These are phyloP conservation scores for Castor canadensis DNA, from an alignment of 2,113 vertebrate genomes.

Conservation along the genomic window DNA sequence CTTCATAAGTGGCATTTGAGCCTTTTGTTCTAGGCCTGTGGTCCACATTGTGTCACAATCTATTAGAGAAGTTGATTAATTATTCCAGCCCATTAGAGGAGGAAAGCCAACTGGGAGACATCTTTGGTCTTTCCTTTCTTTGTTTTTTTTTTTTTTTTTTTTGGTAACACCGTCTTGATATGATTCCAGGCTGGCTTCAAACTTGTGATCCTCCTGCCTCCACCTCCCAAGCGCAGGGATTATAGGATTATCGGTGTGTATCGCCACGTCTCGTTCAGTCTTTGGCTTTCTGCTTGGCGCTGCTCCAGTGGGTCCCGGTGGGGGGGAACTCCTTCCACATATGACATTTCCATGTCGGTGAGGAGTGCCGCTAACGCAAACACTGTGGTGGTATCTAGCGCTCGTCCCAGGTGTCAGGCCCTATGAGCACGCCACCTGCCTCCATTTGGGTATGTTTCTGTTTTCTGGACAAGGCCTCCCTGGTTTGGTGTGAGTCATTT, in stretches of 20 bases:
- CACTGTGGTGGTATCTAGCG: not conserved
- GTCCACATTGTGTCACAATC: accelerated
- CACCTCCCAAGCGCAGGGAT: not conserved
- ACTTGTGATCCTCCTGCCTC: not conserved
- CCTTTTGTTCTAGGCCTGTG: not conserved
- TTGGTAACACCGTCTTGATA: not conserved
- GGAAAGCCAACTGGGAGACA: accelerated
- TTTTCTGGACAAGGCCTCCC: not conserved
- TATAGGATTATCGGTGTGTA: not conserved
- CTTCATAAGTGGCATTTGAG: accelerated
- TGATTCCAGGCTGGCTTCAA: not conserved
- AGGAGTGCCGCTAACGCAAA: accelerated
- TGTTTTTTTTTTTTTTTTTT: not conserved
- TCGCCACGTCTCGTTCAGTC: not conserved
- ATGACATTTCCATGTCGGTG: accelerated
- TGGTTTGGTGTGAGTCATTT: accelerated
- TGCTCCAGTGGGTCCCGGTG: not conserved
- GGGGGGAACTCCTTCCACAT: accelerated
- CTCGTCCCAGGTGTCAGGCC: not conserved
- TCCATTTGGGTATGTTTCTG: not conserved
- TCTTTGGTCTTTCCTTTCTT: not conserved
- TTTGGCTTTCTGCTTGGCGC: not conserved
- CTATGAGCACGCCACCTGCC: not conserved
- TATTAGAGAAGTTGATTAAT: not conserved
- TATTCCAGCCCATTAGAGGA: accelerated